Conservation (phyloP, 1,140 invertebrate species). For the Listronotus oregonensis region DNA sequence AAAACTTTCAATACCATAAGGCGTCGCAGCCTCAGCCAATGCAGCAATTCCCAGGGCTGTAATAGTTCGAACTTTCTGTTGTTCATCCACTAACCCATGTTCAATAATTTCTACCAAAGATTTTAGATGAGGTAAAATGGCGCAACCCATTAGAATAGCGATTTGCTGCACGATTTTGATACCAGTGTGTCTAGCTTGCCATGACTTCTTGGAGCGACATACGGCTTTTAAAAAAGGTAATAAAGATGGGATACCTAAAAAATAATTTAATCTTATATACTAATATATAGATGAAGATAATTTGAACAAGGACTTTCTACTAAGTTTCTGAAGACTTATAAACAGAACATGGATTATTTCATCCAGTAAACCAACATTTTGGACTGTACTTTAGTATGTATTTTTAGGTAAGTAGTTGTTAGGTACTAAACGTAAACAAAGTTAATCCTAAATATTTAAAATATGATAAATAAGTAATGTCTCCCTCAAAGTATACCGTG, state of each 20-base stretch:
- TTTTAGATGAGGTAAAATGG: constrained; percentile 97
- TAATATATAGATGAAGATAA: too few relatives aligned
- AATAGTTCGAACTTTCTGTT: constrained; percentile 93
- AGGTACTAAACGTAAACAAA: too few relatives aligned
- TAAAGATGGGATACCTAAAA: constrained; percentile 86
- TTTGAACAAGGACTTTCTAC: too few relatives aligned
- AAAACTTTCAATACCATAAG: constrained; percentile 99
- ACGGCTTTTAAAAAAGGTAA: constrained; percentile 99
- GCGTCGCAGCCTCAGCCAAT: constrained; percentile 96
- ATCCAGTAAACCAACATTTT: too few relatives aligned
- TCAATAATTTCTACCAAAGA: constrained; percentile 99
- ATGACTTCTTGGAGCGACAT: constrained; percentile 98
- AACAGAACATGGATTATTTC: too few relatives aligned
- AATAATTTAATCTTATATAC: not conserved
- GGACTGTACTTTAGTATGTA: too few relatives aligned
- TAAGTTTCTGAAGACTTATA: too few relatives aligned
- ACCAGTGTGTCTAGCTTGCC: constrained; percentile 99
- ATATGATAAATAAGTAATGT: too few relatives aligned
- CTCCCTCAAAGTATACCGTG: too few relatives aligned
- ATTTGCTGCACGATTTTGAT: constrained; percentile 99
- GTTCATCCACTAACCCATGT: constrained; percentile 88
- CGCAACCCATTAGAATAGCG: constrained; percentile 99
- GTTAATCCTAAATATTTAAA: too few relatives aligned
- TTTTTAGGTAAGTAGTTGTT: too few relatives aligned
- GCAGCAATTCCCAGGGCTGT: constrained; percentile 98